phyloP scores from a whole-genome alignment of 2,113 vertebrate species.

The Phyllostomus hastatus region DNA sequence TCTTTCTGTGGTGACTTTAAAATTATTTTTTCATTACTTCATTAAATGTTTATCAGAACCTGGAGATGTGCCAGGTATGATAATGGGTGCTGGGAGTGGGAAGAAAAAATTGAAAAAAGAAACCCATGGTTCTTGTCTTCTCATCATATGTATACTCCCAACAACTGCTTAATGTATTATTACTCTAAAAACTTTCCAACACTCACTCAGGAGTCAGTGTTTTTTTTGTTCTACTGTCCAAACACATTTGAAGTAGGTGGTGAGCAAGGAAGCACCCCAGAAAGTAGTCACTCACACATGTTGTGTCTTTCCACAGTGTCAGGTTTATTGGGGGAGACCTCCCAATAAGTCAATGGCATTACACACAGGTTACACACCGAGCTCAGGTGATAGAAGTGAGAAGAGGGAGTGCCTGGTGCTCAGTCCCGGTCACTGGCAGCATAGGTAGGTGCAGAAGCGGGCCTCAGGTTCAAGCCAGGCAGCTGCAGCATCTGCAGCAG shows the following conservation, averaged over 20 bases:
- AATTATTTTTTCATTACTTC: neutral
- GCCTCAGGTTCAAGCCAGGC: neutral
- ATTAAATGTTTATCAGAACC: neutral
- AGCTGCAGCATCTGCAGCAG: neutral
- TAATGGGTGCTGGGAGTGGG: neutral
- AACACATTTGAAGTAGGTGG: neutral
- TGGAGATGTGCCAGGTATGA: neutral
- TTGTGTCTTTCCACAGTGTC: neutral
- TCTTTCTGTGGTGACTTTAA: neutral
- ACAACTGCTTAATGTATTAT: neutral
- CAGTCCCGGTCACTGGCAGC: neutral
- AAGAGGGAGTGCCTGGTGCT: neutral
- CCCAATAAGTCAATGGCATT: neutral
- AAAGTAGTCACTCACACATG: neutral
- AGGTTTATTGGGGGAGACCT: neutral
- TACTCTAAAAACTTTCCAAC: neutral
- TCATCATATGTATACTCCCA: accelerated
- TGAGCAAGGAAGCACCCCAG: neutral
- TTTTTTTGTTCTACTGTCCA: neutral
- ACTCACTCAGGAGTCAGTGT: neutral
- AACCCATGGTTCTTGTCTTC: neutral
- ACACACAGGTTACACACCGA: neutral
- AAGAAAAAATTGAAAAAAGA: neutral
- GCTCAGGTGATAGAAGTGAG: neutral
- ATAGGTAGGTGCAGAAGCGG: neutral